These are phyloP conservation scores for Plagiodera versicolora DNA, from an alignment of 2,888 invertebrate genomes.

Conservation along the genomic window DNA sequence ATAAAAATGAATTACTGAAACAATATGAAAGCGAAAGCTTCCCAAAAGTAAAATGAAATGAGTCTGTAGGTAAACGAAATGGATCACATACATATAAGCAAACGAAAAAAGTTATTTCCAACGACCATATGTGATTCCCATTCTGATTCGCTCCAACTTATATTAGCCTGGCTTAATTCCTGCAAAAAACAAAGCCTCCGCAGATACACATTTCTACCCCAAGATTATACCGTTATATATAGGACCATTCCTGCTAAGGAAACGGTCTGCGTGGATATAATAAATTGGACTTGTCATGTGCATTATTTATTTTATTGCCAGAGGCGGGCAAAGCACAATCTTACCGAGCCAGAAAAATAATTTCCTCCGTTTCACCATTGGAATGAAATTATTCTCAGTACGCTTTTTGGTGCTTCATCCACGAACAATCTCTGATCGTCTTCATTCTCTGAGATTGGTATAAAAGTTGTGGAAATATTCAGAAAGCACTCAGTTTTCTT, in stretches of 20 bases:
- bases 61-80: no score
- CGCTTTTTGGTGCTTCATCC: background rate
- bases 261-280: constrained; percentile 50
- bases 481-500: no score
- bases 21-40: no score
- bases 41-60: no score
- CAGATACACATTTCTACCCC: constrained; percentile 53
- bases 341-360: constrained; percentile 11
- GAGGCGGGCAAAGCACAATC: constrained; percentile 31
- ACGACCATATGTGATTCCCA: constrained; percentile 21
- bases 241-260: constrained; percentile 41
- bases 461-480: no score
- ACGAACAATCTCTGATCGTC: no score
- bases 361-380: background rate
- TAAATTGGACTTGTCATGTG: constrained; percentile 52
- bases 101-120: no score
- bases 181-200: constrained; percentile 50
- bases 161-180: constrained; percentile 54
- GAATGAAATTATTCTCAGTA: background rate
- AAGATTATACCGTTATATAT: constrained; percentile 51
- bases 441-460: no score
- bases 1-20: no score
- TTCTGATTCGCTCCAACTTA: constrained; percentile 34
- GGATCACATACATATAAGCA: no score
- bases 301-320: constrained; percentile 51